Conservation (phyloP, 2,113 vertebrate species). For the Festucalex cinctus region DNA sequence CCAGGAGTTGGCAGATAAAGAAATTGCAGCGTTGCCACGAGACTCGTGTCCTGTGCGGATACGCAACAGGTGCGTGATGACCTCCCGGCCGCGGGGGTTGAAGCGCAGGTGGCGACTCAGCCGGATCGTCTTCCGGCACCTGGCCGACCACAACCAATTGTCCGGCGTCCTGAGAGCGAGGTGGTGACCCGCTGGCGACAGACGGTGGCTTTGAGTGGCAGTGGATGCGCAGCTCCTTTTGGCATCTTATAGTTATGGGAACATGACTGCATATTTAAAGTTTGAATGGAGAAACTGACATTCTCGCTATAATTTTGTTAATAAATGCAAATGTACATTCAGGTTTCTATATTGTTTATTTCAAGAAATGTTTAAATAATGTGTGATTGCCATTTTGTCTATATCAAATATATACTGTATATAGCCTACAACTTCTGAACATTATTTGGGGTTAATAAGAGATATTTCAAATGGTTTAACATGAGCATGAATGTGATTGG, state of each 20-base stretch:
- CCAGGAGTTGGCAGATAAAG: slow-evolving; percentile 86
- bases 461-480: too few species aligned
- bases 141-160: slow-evolving; percentile 90
- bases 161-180: slow-evolving; percentile 88
- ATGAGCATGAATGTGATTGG: too few species aligned
- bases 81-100: slow-evolving; percentile 87
- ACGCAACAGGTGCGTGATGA: slow-evolving; percentile 89
- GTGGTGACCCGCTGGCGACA: slow-evolving; percentile 74
- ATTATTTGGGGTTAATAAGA: too few species aligned
- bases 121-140: slow-evolving; percentile 89
- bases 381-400: neutral
- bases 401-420: too few species aligned
- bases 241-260: neutral
- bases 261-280: neutral
- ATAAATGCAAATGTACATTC: neutral
- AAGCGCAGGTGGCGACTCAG: slow-evolving; percentile 89
- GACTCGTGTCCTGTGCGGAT: slow-evolving; percentile 92
- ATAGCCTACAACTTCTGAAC: too few species aligned
- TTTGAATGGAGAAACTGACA: neutral
- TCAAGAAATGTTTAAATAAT: neutral
- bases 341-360: neutral
- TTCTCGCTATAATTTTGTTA: neutral
- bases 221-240: neutral
- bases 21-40: slow-evolving; percentile 84
- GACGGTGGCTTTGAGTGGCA: neutral